phyloP scores from a whole-genome alignment of 2,113 vertebrate species.

The Paraplagusia blochii region DNA sequence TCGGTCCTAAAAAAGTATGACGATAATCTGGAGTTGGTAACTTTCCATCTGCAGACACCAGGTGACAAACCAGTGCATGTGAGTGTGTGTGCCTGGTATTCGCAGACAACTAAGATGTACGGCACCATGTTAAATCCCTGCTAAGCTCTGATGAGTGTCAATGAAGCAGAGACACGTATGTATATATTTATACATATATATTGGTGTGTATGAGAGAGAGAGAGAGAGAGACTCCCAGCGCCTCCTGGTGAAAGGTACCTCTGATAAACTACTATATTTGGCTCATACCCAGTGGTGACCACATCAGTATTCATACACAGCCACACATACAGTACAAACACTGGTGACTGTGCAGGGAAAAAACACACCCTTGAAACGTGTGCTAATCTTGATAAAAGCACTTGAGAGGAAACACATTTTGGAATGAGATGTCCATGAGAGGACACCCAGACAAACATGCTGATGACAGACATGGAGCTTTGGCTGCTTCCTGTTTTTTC shows the following conservation, averaged over 20 bases:
- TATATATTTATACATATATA: background rate
- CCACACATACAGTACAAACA: constrained; percentile 7
- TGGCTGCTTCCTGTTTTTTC: constrained; percentile 5
- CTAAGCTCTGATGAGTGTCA: constrained; percentile 60
- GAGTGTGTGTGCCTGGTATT: constrained; percentile 31
- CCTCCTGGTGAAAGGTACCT: constrained; percentile 34
- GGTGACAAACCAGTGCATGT: constrained; percentile 2
- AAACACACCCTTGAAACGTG: constrained; percentile 33
- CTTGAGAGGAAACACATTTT: constrained; percentile 19
- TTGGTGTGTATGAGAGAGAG: background rate
- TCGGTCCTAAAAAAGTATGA: background rate
- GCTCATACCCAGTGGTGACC: constrained; percentile 46
- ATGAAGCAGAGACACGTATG: constrained; percentile 32
- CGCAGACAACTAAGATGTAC: constrained; percentile 34
- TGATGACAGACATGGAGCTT: constrained; percentile 11
- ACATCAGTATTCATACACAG: constrained; percentile 30
- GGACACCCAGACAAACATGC: constrained; percentile 16
- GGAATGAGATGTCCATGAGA: constrained; percentile 27
- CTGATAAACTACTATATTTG: constrained; percentile 48
- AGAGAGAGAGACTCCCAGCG: constrained; percentile 8
- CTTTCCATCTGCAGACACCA: background rate
- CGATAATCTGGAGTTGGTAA: constrained; percentile 7
- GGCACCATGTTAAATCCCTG: constrained; percentile 56
- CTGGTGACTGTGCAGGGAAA: constrained; percentile 8
- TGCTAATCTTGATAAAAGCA: constrained; percentile 31